Base-by-base conservation (phyloP, 2,888 invertebrate species). In the Morpho helenor region DNA sequence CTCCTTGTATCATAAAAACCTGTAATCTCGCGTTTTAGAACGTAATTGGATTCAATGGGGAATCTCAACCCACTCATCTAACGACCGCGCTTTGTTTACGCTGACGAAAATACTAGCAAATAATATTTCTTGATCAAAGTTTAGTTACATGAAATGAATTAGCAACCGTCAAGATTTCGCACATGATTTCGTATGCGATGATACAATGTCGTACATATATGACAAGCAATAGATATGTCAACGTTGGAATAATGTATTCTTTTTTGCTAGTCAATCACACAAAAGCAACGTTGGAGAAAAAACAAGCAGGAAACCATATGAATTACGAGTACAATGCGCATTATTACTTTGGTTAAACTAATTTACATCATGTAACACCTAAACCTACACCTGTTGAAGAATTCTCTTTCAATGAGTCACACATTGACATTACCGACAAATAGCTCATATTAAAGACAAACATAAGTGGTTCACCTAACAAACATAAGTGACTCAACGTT, bases 1-100 rank as follows among this genome's bases (percentile, higher is more conserved):
- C 78, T 74, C 66, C 57, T 63, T 70, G 71, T 76, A 77, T 69
- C 70, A 75, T 79, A 87, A 88, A 88, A 87, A 87, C 73, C 75
- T 67, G 72, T 75, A 75, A 80, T 82, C 78, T 78, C 73, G 77
- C 81, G 74, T 79, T 76, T 74, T 65, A 63, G 66, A 64, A 63
- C 63, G 78, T 87, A 86, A 88, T 87, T 84, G 81, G 83, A 79
- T 81, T 82, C 76, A 85, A 85, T 84, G 79, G 78, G 76, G 77
- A 75, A 79, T 80, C 77, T 76, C 81, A 70, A 72, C 89, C 89
- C 79, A 88, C 88, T 69, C 79, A 59, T 57, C 68, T 76, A 79
- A 80, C 76, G 76, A 79, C 70, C 70, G 68, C 72, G 73, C 80
- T 87, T 87, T 87, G 85, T 87, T 84, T 84, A 81, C 75, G 66